phyloP scores from a whole-genome alignment of 2,888 invertebrate genomes.

The Caenorhabditis sp. region DNA sequence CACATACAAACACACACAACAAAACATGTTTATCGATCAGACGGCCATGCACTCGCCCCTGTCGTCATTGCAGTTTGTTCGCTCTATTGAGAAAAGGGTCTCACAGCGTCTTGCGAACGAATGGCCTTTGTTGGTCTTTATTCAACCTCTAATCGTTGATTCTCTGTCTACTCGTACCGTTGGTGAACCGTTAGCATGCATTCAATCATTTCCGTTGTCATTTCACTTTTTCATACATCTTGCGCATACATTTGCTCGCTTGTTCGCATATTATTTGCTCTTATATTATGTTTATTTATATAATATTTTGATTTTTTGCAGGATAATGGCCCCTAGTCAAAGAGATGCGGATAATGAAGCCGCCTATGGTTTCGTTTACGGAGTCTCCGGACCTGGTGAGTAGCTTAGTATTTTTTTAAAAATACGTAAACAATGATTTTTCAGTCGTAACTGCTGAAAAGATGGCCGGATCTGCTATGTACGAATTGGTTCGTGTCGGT shows the following conservation, averaged over 20 bases:
- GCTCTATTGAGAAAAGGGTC: constrained; percentile 5
- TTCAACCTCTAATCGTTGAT: constrained; percentile 17
- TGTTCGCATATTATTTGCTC: constrained; percentile 3
- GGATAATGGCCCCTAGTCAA: constrained; percentile 23
- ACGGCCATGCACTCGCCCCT: background rate
- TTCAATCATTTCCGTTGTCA: background rate
- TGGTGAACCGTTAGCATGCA: background rate
- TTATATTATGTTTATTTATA: background rate
- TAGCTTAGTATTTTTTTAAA: background rate
- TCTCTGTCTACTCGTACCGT: constrained; percentile 10
- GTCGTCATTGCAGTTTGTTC: background rate
- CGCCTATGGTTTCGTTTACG: constrained; percentile 19
- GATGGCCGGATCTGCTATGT: constrained; percentile 97
- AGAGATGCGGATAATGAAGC: constrained; percentile 9
- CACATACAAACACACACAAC: background rate
- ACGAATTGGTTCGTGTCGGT: constrained; percentile 98
- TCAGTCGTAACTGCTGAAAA: constrained; percentile 97
- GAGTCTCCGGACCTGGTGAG: constrained; percentile 77
- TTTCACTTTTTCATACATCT: background rate
- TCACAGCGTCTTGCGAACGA: constrained; percentile 5
- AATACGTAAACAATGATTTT: constrained; percentile 27
- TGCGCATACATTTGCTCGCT: background rate
- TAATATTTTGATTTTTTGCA: constrained; percentile 4
- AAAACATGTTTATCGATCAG: background rate
- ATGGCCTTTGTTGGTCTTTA: constrained; percentile 17